A percentile compares a stretch with the other conserved stretches of the same genome.
Evolutionary conservation across 2,888 invertebrate species (phyloP).

Genomic region (Ornithoptera priamus): DNA sequence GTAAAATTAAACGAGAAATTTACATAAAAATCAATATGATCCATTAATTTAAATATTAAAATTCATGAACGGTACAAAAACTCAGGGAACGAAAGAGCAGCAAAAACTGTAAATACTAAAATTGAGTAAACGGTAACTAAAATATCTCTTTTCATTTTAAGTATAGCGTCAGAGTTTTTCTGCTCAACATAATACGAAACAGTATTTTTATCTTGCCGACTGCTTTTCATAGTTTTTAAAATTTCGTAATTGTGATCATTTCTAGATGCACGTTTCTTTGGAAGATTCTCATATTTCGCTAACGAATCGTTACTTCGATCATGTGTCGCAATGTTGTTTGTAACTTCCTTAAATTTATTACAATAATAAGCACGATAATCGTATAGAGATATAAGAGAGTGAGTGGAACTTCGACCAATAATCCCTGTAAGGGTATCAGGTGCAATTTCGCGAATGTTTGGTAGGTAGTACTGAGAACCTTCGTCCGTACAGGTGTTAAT

Average conservation of each 20-base stretch:
- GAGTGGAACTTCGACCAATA: conserved; percentile 47
- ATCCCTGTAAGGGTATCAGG: conserved; percentile 45
- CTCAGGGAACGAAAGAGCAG: conserved; percentile 66
- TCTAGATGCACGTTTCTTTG: conserved; percentile 6
- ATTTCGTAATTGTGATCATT: neutral
- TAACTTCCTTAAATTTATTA: conserved; percentile 37
- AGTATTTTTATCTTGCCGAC: neutral
- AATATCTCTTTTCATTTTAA: conserved; percentile 67
- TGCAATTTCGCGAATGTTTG: conserved; percentile 32
- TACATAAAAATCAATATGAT: neutral
- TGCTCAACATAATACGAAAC: neutral
- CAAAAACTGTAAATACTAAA: conserved; percentile 67
- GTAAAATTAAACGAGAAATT: conserved; percentile 3
- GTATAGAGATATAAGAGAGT: conserved; percentile 44
- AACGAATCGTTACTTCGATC: neutral
- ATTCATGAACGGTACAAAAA: conserved; percentile 38
- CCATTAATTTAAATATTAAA: neutral
- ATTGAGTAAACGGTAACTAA: conserved; percentile 69
- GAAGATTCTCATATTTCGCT: neutral
- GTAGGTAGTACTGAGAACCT: neutral
- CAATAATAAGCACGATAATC: conserved; percentile 41
- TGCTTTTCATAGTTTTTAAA: neutral
- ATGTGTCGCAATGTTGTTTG: neutral
- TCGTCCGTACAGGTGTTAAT: neutral
- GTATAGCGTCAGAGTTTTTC: conserved; percentile 46